These are phyloP conservation scores for Heteromormyrus szaboi DNA, from an alignment of 2,797 vertebrate genomes.

Conservation along the genomic window DNA sequence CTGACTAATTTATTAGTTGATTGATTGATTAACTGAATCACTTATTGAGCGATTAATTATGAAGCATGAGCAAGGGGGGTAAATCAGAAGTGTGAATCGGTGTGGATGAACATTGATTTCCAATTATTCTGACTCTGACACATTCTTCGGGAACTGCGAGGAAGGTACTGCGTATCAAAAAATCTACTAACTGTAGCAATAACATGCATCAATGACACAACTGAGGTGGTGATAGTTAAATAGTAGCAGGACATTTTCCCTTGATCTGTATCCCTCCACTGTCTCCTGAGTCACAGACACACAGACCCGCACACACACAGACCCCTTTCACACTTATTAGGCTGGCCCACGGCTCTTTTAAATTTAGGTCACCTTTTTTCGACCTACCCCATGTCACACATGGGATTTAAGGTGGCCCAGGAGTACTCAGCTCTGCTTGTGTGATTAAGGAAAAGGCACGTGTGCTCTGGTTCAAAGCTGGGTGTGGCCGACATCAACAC, in stretches of 20 bases:
- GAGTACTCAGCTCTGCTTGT: background rate
- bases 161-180: background rate
- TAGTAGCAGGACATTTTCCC: background rate
- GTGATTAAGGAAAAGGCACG: background rate
- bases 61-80: background rate
- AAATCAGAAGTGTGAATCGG: background rate
- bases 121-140: background rate
- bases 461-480: background rate
- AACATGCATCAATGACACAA: background rate
- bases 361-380: conserved; percentile 11
- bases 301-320: conserved; percentile 15
- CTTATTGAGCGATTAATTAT: background rate
- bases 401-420: conserved; percentile 6
- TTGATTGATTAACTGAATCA: conserved; percentile 2
- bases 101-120: background rate
- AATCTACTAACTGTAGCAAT: background rate
- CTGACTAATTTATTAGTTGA: conserved; percentile 2
- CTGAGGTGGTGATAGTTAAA: background rate
- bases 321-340: background rate
- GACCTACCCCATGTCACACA: background rate
- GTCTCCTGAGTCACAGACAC: background rate
- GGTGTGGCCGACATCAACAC: background rate
- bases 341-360: conserved; percentile 27
- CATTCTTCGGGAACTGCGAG: background rate
- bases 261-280: background rate